These are phyloP conservation scores for Harpalus rufipes DNA, from an alignment of 2,888 invertebrate genomes.

Conservation along the genomic window DNA sequence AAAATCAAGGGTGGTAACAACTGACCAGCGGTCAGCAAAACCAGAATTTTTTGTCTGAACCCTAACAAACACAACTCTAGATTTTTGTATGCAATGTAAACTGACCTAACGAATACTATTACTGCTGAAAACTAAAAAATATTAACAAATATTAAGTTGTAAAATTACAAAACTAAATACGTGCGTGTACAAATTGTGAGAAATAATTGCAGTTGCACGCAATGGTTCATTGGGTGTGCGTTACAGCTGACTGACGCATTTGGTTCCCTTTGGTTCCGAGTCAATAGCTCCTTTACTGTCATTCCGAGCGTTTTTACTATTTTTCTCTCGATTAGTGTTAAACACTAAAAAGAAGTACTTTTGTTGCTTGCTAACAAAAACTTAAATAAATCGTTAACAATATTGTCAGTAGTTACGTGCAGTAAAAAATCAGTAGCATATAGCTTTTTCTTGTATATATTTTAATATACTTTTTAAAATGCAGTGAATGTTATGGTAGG, in stretches of 20 bases:
- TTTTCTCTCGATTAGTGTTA: background rate
- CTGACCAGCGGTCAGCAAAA: too few relatives aligned
- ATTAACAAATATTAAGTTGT: background rate
- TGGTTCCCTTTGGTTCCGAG: background rate
- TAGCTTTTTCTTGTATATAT: too few relatives aligned
- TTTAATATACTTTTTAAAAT: too few relatives aligned
- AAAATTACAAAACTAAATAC: background rate
- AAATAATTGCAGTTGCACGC: background rate
- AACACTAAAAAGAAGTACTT: background rate
- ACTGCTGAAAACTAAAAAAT: too few relatives aligned
- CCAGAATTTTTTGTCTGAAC: too few relatives aligned
- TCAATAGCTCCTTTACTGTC: conserved; percentile 3
- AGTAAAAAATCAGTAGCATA: too few relatives aligned
- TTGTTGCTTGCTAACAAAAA: background rate
- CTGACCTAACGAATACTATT: too few relatives aligned
- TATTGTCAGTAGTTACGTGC: too few relatives aligned
- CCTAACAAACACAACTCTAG: too few relatives aligned
- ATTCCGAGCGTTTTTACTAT: background rate
- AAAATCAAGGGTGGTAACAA: too few relatives aligned
- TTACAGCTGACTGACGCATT: background rate
- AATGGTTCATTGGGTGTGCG: conserved; percentile 18
- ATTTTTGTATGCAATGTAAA: too few relatives aligned
- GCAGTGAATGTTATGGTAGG: too few relatives aligned
- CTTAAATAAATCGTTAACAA: background rate
- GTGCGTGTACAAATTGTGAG: background rate